Conservation (phyloP, 2,113 vertebrate species). For the Sula dactylatra region DNA sequence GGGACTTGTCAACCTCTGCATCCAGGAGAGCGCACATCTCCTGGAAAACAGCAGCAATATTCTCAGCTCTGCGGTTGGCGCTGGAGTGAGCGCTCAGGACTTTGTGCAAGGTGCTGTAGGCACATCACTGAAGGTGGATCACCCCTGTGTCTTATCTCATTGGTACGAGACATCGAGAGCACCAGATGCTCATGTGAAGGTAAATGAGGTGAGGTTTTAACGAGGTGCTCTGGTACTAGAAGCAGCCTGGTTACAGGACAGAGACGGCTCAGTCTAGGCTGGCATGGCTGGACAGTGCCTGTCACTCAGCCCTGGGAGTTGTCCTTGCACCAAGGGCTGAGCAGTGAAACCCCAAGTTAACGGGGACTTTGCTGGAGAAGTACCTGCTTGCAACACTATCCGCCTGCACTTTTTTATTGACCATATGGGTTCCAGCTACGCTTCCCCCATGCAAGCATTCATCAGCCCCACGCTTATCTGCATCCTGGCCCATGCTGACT, state of each 20-base stretch:
- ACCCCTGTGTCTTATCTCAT: rapidly evolving
- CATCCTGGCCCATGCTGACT: not conserved
- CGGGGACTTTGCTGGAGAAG: not conserved
- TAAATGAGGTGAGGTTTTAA: not conserved
- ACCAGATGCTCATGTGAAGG: rapidly evolving
- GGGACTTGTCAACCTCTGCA: not conserved
- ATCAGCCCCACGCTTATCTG: not conserved
- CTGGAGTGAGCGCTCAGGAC: rapidly evolving
- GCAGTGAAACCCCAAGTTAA: not conserved
- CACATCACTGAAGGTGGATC: rapidly evolving
- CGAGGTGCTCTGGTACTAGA: not conserved
- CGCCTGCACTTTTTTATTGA: not conserved
- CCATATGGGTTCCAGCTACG: not conserved
- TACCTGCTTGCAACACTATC: rapidly evolving
- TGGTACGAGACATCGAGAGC: rapidly evolving
- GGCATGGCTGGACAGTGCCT: rapidly evolving
- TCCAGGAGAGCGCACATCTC: not conserved
- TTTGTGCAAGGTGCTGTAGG: too few relatives aligned
- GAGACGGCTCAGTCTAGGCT: not conserved
- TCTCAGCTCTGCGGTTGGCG: not conserved
- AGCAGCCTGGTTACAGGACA: not conserved
- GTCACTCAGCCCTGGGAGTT: not conserved
- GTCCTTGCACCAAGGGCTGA: rapidly evolving
- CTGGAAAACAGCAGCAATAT: not conserved
- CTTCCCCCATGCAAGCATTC: not conserved